A percentile compares a stretch with the other conserved stretches of the same genome.
These are phyloP conservation scores for Syngnathus scovelli DNA, from an alignment of 2,113 vertebrate species.

Conservation along the genomic window DNA sequence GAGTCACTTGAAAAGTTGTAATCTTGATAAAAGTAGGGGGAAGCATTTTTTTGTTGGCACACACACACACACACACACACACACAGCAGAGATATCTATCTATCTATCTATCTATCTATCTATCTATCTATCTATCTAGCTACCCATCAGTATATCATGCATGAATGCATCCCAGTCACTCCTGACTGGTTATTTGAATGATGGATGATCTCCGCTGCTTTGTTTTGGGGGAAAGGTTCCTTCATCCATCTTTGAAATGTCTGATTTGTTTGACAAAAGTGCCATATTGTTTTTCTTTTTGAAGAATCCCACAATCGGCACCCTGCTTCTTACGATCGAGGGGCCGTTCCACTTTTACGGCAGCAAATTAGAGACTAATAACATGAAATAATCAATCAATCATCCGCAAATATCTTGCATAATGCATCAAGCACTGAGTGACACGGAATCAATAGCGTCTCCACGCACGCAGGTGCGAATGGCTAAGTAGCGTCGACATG, in stretches of 20 bases:
- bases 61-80: too few species aligned
- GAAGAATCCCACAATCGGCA: not conserved
- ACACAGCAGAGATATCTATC: slow-evolving; percentile 30
- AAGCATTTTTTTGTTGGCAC: slow-evolving; percentile 27
- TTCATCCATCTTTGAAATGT: slow-evolving; percentile 7
- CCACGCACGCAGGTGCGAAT: too few species aligned
- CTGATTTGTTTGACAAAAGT: slow-evolving; percentile 1
- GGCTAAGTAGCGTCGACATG: too few species aligned
- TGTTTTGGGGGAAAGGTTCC: slow-evolving; percentile 15
- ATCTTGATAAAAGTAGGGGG: slow-evolving; percentile 18
- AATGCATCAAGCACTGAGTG: not conserved
- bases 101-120: too few species aligned
- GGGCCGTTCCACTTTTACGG: not conserved
- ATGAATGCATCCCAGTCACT: slow-evolving; percentile 27
- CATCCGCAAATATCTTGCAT: not conserved
- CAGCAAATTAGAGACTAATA: not conserved
- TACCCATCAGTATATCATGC: slow-evolving; percentile 28
- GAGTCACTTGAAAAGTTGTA: slow-evolving; percentile 50
- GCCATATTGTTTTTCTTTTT: not conserved
- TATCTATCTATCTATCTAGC: too few species aligned
- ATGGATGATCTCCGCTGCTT: slow-evolving; percentile 20
- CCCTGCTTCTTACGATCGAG: not conserved
- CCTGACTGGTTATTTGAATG: slow-evolving; percentile 20
- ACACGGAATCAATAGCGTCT: not conserved
- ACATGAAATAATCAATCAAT: not conserved